These are phyloP conservation scores for Drosophila dunni DNA, from an alignment of 1,140 invertebrate species.

Conservation along the genomic window DNA sequence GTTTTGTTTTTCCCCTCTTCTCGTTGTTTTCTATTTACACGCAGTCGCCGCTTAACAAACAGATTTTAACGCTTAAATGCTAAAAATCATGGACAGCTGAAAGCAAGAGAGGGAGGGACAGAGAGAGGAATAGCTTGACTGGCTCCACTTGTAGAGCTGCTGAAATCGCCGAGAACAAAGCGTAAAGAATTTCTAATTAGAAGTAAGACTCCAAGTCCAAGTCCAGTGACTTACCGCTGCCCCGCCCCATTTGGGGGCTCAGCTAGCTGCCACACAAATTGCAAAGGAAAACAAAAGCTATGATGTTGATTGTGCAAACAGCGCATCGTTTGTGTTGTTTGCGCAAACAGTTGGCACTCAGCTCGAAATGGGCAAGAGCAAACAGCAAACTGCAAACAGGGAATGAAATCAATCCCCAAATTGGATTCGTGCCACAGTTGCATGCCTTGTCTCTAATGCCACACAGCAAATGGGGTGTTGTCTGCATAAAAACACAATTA, in stretches of 20 bases:
- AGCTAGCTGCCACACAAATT: conserved; percentile 72
- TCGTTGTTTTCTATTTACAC: conserved; percentile 78
- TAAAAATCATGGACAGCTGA: conserved; percentile 63
- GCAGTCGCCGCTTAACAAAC: conserved; percentile 59
- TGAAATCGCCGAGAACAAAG: conserved; percentile 51
- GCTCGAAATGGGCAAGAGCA: conserved; percentile 27
- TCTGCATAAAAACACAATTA: conserved; percentile 71
- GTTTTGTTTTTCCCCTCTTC: conserved; percentile 18
- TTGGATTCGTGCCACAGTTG: conserved; percentile 10
- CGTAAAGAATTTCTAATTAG: conserved; percentile 79
- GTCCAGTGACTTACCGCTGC: not conserved
- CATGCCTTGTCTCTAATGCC: not conserved
- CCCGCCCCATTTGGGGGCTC: not conserved
- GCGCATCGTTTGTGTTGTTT: conserved; percentile 58
- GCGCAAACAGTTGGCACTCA: conserved; percentile 76
- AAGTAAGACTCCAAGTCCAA: conserved; percentile 73
- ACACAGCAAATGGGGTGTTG: not conserved
- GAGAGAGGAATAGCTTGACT: conserved; percentile 16
- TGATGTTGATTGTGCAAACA: conserved; percentile 71
- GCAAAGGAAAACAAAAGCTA: conserved; percentile 77
- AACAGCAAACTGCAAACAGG: conserved; percentile 8
- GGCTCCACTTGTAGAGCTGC: conserved; percentile 3
- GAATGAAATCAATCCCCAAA: conserved; percentile 11
- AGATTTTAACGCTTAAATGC: conserved; percentile 82
- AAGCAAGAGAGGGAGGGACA: not conserved